These are phyloP conservation scores for Centropristis striata DNA, from an alignment of 2,113 vertebrate species.

Conservation along the genomic window DNA sequence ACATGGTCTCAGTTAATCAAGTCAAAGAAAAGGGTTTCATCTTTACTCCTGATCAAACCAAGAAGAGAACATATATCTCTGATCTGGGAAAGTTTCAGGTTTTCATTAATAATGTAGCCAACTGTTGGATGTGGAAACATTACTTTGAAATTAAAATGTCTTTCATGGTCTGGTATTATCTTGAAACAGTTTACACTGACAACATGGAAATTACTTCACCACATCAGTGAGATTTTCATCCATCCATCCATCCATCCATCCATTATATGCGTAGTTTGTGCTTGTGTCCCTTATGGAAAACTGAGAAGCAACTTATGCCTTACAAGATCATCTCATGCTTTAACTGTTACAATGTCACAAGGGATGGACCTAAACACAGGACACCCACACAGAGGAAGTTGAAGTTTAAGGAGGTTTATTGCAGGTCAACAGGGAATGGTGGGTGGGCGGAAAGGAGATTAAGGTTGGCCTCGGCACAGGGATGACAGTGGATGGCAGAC, in stretches of 20 bases:
- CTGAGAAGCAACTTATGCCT: background rate
- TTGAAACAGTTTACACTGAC: background rate
- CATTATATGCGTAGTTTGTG: no score
- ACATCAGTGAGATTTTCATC: background rate
- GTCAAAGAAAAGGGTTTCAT: conserved; percentile 1
- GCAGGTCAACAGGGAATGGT: no score
- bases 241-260: background rate
- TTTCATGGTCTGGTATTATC: no score
- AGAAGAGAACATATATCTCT: background rate
- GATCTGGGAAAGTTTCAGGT: background rate
- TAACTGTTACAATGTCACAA: no score
- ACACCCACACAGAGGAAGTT: no score
- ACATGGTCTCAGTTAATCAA: background rate
- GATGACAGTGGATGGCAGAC: no score
- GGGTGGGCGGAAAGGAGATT: no score
- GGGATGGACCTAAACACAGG: no score
- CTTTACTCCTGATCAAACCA: background rate
- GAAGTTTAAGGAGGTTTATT: no score
- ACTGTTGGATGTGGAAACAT: background rate
- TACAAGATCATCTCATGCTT: background rate
- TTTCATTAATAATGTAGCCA: background rate
- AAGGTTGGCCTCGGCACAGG: no score
- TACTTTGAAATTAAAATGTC: background rate
- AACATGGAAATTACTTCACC: background rate
- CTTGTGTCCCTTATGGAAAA: background rate